Base-by-base conservation (phyloP, 2,113 vertebrate genomes). In the Casuarius casuarius region DNA sequence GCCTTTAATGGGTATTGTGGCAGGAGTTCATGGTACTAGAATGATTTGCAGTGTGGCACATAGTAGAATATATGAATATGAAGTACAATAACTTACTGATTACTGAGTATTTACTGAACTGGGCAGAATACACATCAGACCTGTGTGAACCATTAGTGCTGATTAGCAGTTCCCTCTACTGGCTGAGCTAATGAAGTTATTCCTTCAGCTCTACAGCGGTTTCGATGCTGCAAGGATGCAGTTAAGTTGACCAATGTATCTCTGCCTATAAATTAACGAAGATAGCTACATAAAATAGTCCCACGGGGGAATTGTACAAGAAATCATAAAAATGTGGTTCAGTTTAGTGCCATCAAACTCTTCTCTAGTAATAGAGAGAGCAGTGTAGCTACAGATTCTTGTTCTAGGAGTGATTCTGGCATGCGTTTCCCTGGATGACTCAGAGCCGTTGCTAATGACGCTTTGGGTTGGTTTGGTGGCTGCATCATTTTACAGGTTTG, bases 111-210 rank as follows among this genome's bases (percentile, higher is more conserved):
- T 84, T 65, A 18, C 38, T 25, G 38, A 29, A 28, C 15, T 38
- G 40, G 44, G 25, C 10, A 68, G 33, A 62, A 9, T 68, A 21
- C 42, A 40, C 18, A 3, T 65, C 7, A 87, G 74, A 33, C 23
- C 59, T 74, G 74, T 1, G 7, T 35, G 81, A 84, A 52, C 67
- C 89, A 91, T 91, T 91, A 95, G 62, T 49, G 71, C 87, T 85
- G 94, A 95, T 95, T 82, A 94, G 87, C 84, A 94, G 95, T 94
- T 94, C 94, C 94, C 94, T 97, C 96, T 96, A 82, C 91, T 95
- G 95, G 95, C 92, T 91, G 95, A 96, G 91, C 84, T 94, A 82
- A 79, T 42, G 74, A 94, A 95, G 14, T 92, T 76, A 18, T 56
- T 52, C 35, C 49, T 62, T 49, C 4, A 1, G 29, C 35, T 81